Conservation (phyloP, 2,888 invertebrate species). For the Thereva unica region DNA sequence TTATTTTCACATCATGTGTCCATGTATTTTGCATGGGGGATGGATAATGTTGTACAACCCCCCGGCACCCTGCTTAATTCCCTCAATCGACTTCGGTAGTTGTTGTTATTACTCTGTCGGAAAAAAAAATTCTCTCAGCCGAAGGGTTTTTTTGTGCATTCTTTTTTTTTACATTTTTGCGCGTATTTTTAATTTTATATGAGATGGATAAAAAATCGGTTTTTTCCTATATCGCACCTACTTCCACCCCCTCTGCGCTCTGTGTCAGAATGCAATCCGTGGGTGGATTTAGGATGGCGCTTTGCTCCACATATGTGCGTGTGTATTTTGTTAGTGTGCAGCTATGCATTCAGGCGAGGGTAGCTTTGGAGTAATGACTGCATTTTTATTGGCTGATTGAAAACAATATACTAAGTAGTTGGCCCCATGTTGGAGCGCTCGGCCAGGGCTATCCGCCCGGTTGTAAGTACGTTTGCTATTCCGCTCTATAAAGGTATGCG, state of each 20-base stretch:
- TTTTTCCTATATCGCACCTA: constrained; percentile 31
- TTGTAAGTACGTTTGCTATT: constrained; percentile 12
- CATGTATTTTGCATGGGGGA: constrained; percentile 33
- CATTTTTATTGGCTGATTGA: constrained; percentile 59
- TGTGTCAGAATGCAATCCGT: not conserved
- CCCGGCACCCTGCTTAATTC: constrained; percentile 34
- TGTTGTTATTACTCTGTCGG: constrained; percentile 43
- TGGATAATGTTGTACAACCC: constrained; percentile 29
- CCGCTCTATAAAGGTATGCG: constrained; percentile 24
- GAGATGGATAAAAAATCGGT: constrained; percentile 28
- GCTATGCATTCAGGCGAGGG: constrained; percentile 6
- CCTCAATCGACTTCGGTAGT: constrained; percentile 47
- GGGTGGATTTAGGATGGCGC: constrained; percentile 39
- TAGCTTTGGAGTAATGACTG: constrained; percentile 53
- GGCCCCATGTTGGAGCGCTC: constrained; percentile 42
- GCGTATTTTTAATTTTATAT: constrained; percentile 35
- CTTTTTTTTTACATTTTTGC: constrained; percentile 33
- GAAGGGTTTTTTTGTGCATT: constrained; percentile 27
- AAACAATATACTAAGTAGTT: constrained; percentile 54
- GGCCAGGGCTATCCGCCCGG: constrained; percentile 4
- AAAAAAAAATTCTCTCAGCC: constrained; percentile 16
- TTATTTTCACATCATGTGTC: constrained; percentile 49
- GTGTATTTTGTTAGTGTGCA: constrained; percentile 8
- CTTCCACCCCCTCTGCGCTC: constrained; percentile 8
- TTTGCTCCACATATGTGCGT: constrained; percentile 37